Evolutionary conservation across 2,113 vertebrate species (phyloP), one percentile per base, ranked within the genome.

Genomic region (Fregetta grallaria): DNA sequence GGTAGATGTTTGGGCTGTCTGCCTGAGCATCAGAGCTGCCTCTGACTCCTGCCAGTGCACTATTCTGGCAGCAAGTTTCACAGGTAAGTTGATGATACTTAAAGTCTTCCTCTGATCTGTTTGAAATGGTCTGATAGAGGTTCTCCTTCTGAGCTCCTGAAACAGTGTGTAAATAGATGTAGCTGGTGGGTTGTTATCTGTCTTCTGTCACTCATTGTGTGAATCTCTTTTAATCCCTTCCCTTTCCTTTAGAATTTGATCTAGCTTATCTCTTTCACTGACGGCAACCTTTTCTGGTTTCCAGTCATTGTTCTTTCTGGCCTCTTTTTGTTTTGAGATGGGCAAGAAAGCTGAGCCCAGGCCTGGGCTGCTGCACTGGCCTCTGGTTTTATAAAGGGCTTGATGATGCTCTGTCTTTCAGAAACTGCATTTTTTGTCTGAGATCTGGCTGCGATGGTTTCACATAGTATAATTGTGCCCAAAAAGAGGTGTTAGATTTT

Each of bases 261-360:
- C 27, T 44, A 22, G 32, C 4, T 27, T 12, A 1, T 9, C 18
- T 36, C 49, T 11, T 38, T 34, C 21, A 4, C 9, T 0, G 1
- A 15, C 10, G 12, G 34, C 38, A 27, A 6, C 18, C 42, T 56
- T 52, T 72, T 23, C 44, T 53, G n/a, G 4, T 53, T 80, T 59
- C 30, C 34, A 55, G 45, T 29, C 12, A 1, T 40, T 16, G 40
- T 65, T 53, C 44, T 42, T 80, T 47, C 77, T 30, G 52, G 32
- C 14, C 59, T 67, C 16, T 50, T 11, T 36, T 63, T 65, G 9
- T 68, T 75, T 49, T 47, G 40, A 38, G 34, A 15, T 44, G 42
- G 22, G n/a, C 18, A 42, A 32, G 55, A 44, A 74, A 34, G 58
- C n/a, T 42, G 49, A 93, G 62, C 75, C 38, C 45, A 47, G 68